Conservation (phyloP, 2,888 invertebrate species). For the Hydriomena furcata region DNA sequence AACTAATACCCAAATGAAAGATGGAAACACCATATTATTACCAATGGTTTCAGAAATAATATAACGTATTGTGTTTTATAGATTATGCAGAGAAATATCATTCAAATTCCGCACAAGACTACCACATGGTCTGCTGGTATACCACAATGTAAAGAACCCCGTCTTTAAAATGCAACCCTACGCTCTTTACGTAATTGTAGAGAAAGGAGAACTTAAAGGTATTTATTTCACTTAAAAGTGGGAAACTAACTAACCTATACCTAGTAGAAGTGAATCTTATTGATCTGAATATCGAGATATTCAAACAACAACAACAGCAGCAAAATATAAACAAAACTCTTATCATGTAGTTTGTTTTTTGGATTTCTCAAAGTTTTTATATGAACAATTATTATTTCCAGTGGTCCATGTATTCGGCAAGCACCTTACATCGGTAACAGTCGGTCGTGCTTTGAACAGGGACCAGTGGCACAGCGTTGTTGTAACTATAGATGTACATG, state of each 20-base stretch:
- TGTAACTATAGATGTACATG: slow-evolving; percentile 93
- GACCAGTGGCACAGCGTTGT: slow-evolving; percentile 96
- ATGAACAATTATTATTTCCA: slow-evolving; percentile 42
- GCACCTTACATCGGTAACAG: slow-evolving; percentile 91
- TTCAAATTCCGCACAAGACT: slow-evolving; percentile 94
- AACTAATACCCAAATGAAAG: too few relatives aligned
- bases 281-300: too few relatives aligned
- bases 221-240: slow-evolving; percentile 7
- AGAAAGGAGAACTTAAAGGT: slow-evolving; percentile 94
- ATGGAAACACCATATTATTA: too few relatives aligned
- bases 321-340: too few relatives aligned
- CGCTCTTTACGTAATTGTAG: slow-evolving; percentile 95
- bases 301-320: too few relatives aligned
- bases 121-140: slow-evolving; percentile 94
- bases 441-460: slow-evolving; percentile 93
- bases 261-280: too few relatives aligned
- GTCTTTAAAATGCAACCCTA: slow-evolving; percentile 92
- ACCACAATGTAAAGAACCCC: slow-evolving; percentile 95
- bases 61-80: too few relatives aligned
- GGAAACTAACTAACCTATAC: too few relatives aligned
- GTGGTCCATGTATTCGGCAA: slow-evolving; percentile 96
- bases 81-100: slow-evolving; percentile 93
- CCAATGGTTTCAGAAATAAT: too few relatives aligned
- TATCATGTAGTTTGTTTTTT: not conserved
- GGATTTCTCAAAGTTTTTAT: slow-evolving; percentile 1